These are phyloP conservation scores for Saccostrea glomerata DNA, from an alignment of 1,140 invertebrate genomes.

Conservation along the genomic window DNA sequence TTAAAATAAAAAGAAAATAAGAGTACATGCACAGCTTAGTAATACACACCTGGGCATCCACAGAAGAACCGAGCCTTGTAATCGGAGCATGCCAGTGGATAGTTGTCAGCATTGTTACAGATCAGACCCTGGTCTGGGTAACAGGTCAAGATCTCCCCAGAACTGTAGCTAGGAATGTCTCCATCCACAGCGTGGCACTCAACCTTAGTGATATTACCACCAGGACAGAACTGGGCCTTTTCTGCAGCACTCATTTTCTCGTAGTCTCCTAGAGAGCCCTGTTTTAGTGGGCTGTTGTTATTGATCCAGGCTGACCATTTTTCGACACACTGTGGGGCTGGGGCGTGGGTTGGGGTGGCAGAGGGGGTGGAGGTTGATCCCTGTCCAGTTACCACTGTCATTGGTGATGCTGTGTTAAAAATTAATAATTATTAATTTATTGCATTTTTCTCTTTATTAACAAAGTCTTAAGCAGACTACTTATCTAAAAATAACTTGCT, in stretches of 20 bases:
- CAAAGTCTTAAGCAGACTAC: too few species aligned
- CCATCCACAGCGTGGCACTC: constrained; percentile 62
- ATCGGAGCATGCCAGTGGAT: constrained; percentile 71
- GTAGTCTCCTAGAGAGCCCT: constrained; percentile 47
- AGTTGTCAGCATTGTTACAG: constrained; percentile 62
- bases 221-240: constrained; percentile 50
- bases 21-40: not conserved
- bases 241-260: constrained; percentile 52
- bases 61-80: constrained; percentile 78
- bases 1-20: not conserved
- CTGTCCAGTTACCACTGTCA: not conserved
- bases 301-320: constrained; percentile 64
- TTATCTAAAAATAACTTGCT: too few species aligned
- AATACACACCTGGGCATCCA: constrained; percentile 66
- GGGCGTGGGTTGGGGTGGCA: constrained; percentile 42
- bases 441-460: too few species aligned
- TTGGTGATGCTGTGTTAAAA: constrained; percentile 2
- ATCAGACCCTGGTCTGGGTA: constrained; percentile 58
- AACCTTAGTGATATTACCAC: constrained; percentile 65
- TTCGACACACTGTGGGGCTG: not conserved
- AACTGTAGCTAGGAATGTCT: constrained; percentile 61
- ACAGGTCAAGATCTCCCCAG: constrained; percentile 63
- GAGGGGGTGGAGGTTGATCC: not conserved
- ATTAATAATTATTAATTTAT: too few species aligned
- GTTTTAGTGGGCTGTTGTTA: constrained; percentile 48